A percentile compares a stretch with the other conserved stretches of the same genome.
Evolutionary conservation across 1,140 invertebrate species (phyloP).

Genomic region (Drosophila sucinea): DNA sequence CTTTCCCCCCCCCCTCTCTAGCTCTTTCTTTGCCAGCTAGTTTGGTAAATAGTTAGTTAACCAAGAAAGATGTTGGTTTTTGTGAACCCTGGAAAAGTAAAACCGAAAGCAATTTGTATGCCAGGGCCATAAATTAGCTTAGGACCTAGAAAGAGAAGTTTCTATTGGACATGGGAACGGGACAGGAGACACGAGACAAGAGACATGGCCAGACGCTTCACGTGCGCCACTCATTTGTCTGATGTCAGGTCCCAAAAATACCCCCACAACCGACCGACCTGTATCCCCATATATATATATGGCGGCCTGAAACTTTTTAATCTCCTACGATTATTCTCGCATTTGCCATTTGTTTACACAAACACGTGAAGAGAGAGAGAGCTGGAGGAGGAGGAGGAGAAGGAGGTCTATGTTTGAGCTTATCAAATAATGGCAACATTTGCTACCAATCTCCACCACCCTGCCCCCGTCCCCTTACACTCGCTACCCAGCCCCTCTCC

Average conservation of each 20-base stretch:
- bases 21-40: background rate
- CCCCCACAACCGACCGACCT: slow-evolving; percentile 7
- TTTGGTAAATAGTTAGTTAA: slow-evolving; percentile 32
- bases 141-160: slow-evolving; percentile 39
- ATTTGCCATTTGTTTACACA: slow-evolving; percentile 82
- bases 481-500: background rate
- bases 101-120: slow-evolving; percentile 67
- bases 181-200: slow-evolving; percentile 6
- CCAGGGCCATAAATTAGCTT: slow-evolving; percentile 71
- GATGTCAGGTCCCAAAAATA: slow-evolving; percentile 41
- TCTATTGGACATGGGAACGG: slow-evolving; percentile 17
- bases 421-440: slow-evolving; percentile 82
- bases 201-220: slow-evolving; percentile 55
- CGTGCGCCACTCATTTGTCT: slow-evolving; percentile 78
- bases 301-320: slow-evolving; percentile 80
- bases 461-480: too few relatives aligned
- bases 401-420: slow-evolving; percentile 73
- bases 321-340: slow-evolving; percentile 83
- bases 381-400: background rate
- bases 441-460: slow-evolving; percentile 61
- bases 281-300: slow-evolving; percentile 11
- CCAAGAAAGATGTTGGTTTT: background rate
- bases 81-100: slow-evolving; percentile 10
- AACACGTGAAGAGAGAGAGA: slow-evolving; percentile 44
- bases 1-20: too few relatives aligned